phyloP scores from a whole-genome alignment of 2,888 invertebrate genomes.

The Ditylenchus weischeri region DNA sequence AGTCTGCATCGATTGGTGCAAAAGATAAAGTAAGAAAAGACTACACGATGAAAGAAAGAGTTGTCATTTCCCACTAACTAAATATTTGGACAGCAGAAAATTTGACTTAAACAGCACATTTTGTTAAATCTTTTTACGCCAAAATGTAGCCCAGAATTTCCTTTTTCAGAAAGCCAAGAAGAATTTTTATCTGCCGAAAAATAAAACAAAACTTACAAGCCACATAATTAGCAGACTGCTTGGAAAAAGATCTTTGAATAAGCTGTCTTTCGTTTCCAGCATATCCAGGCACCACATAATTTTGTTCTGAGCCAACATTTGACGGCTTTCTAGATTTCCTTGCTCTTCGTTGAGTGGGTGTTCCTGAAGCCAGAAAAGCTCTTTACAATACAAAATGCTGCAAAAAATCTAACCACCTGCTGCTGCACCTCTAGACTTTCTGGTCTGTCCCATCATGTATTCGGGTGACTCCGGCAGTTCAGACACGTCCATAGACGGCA shows the following conservation, averaged over 20 bases:
- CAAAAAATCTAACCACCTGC: not conserved
- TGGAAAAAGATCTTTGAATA: conserved; percentile 5
- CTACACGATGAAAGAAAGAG: too few species aligned
- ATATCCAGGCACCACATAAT: not conserved
- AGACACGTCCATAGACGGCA: conserved; percentile 19
- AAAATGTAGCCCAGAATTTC: too few species aligned
- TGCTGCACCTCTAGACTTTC: not conserved
- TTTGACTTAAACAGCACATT: too few species aligned
- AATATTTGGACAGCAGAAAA: too few species aligned
- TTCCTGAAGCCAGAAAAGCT: conserved; percentile 3
- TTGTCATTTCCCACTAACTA: too few species aligned
- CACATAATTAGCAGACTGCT: conserved; percentile 4
- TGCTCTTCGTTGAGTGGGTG: conserved; percentile 14
- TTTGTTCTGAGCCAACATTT: conserved; percentile 8
- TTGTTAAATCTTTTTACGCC: too few species aligned
- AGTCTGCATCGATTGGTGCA: too few species aligned
- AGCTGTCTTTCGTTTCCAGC: not conserved
- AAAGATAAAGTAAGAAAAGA: too few species aligned
- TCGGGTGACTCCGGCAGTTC: conserved; percentile 22
- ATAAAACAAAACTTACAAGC: not conserved
- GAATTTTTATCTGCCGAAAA: too few species aligned
- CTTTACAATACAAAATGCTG: not conserved
- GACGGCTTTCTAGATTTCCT: conserved; percentile 21
- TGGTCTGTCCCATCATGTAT: not conserved
- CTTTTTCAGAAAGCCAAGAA: too few species aligned